Base-by-base conservation (phyloP, 2,888 invertebrate species). In the Acleris laterana region DNA sequence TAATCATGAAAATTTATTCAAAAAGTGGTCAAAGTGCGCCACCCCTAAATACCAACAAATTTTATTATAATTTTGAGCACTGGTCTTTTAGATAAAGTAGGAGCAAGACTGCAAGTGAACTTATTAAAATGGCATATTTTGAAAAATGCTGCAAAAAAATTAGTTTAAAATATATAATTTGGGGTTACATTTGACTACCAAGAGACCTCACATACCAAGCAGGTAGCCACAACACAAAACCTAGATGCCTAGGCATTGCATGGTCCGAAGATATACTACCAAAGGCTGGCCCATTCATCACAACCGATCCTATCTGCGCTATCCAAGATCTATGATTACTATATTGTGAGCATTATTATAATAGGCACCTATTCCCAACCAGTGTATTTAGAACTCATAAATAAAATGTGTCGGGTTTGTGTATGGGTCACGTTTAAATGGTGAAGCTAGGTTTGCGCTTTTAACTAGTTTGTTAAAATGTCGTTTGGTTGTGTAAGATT, bases 331-430 rank as follows among this genome's bases (percentile, higher is more conserved):
- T 71, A 69, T 71, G 70, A 71, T 71, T 72, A 70, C 61, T 66
- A 64, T 70, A 70, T 68, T 70, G 70, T 70, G 68, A 68, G 70
- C 69, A 72, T 70, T 68, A 72, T 70, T 72, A 70, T 72, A 72
- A 72, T 69, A 68, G 68, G 44, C 50, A 63, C 55, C 32, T 50
- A 20, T 13, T 11, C 9, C 9, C 3, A 17, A 46, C 65, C 65
- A 60, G 44, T 20, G 0, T 60, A 56, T n/a, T 25, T 60, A 44
- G 55, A 20, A 22, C 6, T 49, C 1, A n/a, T 16, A 11, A 1
- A 19, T 4, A 9, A 6, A 16, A 16, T 19, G 16, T 9, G 25
- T 32, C 16, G 1, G 38, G 38, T 38, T 16, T 46, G n/a, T 28
- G 19, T n/a, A 7, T 2, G 19, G 59, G 0, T 28, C 49, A 3